Percentiles rank a stretch among this genome's conserved stretches.
Evolutionary conservation across 2,888 invertebrate species (phyloP).

Genomic region (Diarsia brunnea): DNA sequence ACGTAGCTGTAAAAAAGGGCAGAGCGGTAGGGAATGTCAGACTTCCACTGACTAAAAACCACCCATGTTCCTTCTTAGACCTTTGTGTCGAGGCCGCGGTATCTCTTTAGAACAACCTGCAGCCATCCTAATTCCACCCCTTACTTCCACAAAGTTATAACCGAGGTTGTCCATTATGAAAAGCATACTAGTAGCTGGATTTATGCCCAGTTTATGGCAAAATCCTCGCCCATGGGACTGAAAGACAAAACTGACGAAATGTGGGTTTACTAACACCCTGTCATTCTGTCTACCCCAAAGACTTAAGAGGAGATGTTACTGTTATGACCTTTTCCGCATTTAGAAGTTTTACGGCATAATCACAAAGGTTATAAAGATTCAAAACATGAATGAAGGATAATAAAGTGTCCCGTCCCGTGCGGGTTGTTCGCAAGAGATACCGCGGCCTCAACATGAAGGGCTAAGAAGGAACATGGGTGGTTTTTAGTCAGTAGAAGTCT

Average conservation of each 20-base stretch:
- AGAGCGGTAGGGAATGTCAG: too few relatives aligned
- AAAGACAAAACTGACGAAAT: neutral
- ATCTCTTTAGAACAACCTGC: too few relatives aligned
- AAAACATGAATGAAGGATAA: conserved; percentile 1
- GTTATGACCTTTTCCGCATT: neutral
- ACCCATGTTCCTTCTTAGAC: too few relatives aligned
- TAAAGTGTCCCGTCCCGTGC: too few relatives aligned
- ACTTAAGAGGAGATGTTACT: conserved; percentile 1
- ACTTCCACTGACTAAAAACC: too few relatives aligned
- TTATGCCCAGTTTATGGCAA: neutral
- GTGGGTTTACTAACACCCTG: neutral
- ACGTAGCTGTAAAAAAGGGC: too few relatives aligned
- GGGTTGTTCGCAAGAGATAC: too few relatives aligned
- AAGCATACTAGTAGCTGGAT: neutral
- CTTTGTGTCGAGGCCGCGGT: too few relatives aligned
- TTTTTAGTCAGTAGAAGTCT: too few relatives aligned
- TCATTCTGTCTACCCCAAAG: neutral
- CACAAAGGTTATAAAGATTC: neutral
- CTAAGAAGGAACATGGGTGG: too few relatives aligned
- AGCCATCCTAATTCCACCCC: too few relatives aligned
- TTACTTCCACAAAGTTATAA: conserved; percentile 5
- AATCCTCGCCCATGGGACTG: neutral
- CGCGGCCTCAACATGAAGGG: too few relatives aligned
- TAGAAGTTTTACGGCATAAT: neutral
- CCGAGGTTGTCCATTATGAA: neutral